phyloP scores from a whole-genome alignment of 2,113 vertebrate species.

The Okapia johnstoni region DNA sequence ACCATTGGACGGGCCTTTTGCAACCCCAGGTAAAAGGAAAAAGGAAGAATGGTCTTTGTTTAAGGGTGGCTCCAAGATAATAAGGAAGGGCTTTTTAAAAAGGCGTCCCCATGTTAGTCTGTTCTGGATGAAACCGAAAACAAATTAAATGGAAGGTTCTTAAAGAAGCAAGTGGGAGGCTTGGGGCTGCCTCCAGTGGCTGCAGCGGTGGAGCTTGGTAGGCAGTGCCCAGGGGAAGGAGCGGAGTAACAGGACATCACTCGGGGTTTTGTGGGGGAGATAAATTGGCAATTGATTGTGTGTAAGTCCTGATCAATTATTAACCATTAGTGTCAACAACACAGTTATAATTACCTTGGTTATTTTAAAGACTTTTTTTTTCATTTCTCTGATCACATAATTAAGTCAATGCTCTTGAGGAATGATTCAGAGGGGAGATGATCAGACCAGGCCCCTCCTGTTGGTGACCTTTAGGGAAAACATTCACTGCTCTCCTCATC shows the following conservation, averaged over 20 bases:
- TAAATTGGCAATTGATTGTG: slow-evolving; percentile 83
- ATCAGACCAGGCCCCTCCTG: slow-evolving; percentile 54
- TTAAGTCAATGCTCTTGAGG: slow-evolving; percentile 78
- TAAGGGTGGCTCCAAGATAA: background rate
- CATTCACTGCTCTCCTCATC: background rate
- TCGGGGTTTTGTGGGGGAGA: slow-evolving; percentile 67
- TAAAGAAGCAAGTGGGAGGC: background rate
- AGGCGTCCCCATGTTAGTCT: background rate
- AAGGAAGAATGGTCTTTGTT: background rate
- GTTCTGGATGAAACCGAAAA: background rate
- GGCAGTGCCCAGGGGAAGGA: background rate
- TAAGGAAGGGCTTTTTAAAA: background rate
- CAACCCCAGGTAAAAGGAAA: slow-evolving; percentile 3
- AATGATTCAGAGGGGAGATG: slow-evolving; percentile 74
- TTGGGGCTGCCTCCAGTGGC: background rate
- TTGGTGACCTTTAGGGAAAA: background rate
- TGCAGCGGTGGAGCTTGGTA: fast-evolving
- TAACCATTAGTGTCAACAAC: slow-evolving; percentile 85
- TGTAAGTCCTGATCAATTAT: slow-evolving; percentile 86
- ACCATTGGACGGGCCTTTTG: background rate
- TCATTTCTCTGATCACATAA: slow-evolving; percentile 78
- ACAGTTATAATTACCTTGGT: slow-evolving; percentile 83
- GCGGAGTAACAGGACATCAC: background rate
- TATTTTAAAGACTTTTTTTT: slow-evolving; percentile 83
- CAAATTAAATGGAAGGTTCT: background rate